Evolutionary conservation across 2,888 invertebrate genomes (phyloP).

Genomic region (Muschampia plurimacula): DNA sequence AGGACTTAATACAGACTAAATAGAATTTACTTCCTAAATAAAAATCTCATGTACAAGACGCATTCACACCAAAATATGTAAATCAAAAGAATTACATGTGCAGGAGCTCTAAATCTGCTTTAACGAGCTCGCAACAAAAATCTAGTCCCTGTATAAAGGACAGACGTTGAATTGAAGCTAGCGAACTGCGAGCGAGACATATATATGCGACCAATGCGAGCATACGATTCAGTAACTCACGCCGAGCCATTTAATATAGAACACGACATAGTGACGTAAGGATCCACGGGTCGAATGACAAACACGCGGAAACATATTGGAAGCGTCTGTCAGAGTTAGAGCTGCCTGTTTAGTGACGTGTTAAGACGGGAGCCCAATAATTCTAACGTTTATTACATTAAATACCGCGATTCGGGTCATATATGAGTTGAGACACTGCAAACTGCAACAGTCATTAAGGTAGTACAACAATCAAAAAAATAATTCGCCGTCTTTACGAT

Average conservation of each 20-base stretch:
- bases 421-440: too few relatives aligned
- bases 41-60: too few relatives aligned
- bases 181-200: background rate
- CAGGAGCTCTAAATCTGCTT: background rate
- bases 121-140: background rate
- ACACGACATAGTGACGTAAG: background rate
- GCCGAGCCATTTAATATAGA: background rate
- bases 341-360: conserved; percentile 3
- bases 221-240: background rate
- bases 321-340: conserved; percentile 30
- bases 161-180: background rate
- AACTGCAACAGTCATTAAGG: too few relatives aligned
- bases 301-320: conserved; percentile 32
- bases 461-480: too few relatives aligned
- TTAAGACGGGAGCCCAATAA: background rate
- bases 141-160: background rate
- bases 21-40: too few relatives aligned
- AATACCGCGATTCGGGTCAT: too few relatives aligned
- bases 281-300: conserved; percentile 21
- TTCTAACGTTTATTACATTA: background rate
- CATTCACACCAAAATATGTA: background rate
- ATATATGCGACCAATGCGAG: background rate
- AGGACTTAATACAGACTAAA: too few relatives aligned
- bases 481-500: too few relatives aligned
- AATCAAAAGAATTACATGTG: background rate